A percentile compares a stretch with the other conserved stretches of the same genome.
phyloP scores from a whole-genome alignment of 1,140 invertebrate species.

The Penaeus japonicus region DNA sequence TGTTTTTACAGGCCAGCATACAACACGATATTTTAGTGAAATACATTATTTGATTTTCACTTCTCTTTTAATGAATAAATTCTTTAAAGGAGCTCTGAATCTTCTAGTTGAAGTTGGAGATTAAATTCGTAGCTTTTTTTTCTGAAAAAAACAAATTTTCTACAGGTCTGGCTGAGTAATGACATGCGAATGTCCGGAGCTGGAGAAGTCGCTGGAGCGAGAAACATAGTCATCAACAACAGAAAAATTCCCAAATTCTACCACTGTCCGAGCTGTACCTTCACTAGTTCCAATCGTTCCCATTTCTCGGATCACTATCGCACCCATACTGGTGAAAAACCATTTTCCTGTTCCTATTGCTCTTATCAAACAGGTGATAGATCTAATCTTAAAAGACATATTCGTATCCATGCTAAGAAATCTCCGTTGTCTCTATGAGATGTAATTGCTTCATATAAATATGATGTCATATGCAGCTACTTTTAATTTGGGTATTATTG shows the following conservation, averaged over 20 bases:
- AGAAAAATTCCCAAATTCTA: conserved; percentile 22
- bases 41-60: no score
- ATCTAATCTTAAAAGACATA: conserved; percentile 25
- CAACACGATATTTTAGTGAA: no score
- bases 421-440: background rate
- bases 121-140: background rate
- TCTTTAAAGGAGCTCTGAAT: no score
- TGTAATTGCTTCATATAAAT: no score
- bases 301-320: conserved; percentile 42
- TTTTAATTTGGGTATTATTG: no score
- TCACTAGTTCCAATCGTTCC: conserved; percentile 23
- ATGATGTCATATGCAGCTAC: no score
- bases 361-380: conserved; percentile 21
- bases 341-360: conserved; percentile 21
- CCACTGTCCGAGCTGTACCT: conserved; percentile 44
- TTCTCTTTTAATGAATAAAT: no score
- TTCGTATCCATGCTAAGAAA: conserved; percentile 11
- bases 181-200: conserved; percentile 4
- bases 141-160: conserved; percentile 13
- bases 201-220: background rate
- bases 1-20: no score
- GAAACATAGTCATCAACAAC: background rate
- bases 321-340: conserved; percentile 53
- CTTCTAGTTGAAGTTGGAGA: no score
- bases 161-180: conserved; percentile 33